Evolutionary conservation across 2,113 vertebrate species (phyloP).

Genomic region (Indicator maculatus): DNA sequence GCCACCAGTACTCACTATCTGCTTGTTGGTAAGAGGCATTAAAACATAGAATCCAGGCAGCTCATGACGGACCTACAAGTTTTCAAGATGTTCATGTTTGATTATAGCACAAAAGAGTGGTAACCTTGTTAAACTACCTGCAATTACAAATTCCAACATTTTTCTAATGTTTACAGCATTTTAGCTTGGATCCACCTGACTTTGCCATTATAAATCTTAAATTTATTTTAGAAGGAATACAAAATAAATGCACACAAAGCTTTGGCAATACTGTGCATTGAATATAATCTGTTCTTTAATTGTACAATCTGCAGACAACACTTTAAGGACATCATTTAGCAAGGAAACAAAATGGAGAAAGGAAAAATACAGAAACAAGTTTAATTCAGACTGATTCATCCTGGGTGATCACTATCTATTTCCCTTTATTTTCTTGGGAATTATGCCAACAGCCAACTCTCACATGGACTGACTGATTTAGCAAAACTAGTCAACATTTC

Average conservation of each 20-base stretch:
- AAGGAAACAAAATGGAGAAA: not conserved
- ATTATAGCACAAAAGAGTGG: not conserved
- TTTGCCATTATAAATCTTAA: not conserved
- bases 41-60: not conserved
- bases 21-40: not conserved
- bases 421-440: slow-evolving; percentile 8
- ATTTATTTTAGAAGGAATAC: not conserved
- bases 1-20: not conserved
- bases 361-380: not conserved
- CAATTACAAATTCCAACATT: not conserved
- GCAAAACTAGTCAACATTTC: not conserved
- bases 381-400: not conserved
- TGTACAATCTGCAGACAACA: not conserved
- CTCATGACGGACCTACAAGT: not conserved
- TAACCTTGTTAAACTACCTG: not conserved
- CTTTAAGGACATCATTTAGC: not conserved
- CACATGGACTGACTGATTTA: not conserved
- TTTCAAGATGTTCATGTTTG: not conserved
- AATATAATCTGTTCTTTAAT: not conserved
- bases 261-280: not conserved
- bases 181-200: not conserved
- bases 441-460: not conserved
- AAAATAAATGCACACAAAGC: not conserved
- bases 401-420: not conserved
- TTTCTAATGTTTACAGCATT: not conserved